phyloP scores from a whole-genome alignment of 2,113 vertebrate species.

The Osmerus eperlanus region DNA sequence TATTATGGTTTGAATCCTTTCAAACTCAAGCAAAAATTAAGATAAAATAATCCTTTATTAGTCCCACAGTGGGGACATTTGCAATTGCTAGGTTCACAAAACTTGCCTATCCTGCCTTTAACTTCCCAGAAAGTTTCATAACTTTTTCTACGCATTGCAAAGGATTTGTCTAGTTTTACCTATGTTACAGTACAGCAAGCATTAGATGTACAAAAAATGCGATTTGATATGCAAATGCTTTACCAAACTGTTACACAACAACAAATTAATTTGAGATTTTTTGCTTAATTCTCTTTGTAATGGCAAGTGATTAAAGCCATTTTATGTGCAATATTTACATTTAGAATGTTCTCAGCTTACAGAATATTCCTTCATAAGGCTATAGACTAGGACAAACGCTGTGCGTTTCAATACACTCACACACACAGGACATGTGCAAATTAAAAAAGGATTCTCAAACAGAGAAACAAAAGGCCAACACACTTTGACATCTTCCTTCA shows the following conservation, averaged over 20 bases:
- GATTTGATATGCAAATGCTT: constrained; percentile 31
- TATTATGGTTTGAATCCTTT: too few relatives aligned
- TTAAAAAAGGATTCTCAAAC: too few relatives aligned
- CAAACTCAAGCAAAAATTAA: too few relatives aligned
- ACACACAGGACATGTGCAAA: not conserved
- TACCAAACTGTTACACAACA: constrained; percentile 38
- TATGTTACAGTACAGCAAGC: constrained; percentile 21
- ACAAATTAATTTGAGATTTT: not conserved
- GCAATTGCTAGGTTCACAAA: too few relatives aligned
- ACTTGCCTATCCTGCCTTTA: too few relatives aligned
- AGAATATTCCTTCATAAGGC: not conserved
- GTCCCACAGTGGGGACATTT: too few relatives aligned
- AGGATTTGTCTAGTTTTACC: constrained; percentile 35
- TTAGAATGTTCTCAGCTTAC: constrained; percentile 14
- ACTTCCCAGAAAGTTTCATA: too few relatives aligned
- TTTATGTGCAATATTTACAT: constrained; percentile 50
- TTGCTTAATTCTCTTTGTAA: not conserved
- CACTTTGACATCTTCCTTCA: not conserved
- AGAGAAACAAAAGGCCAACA: not conserved
- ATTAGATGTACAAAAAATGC: constrained; percentile 19
- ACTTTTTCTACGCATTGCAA: not conserved
- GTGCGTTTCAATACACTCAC: constrained; percentile 8
- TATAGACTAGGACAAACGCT: not conserved
- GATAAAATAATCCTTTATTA: too few relatives aligned
- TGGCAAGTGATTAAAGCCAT: constrained; percentile 25